Base-by-base conservation (phyloP, 2,888 invertebrate species). In the Andrena dorsata region DNA sequence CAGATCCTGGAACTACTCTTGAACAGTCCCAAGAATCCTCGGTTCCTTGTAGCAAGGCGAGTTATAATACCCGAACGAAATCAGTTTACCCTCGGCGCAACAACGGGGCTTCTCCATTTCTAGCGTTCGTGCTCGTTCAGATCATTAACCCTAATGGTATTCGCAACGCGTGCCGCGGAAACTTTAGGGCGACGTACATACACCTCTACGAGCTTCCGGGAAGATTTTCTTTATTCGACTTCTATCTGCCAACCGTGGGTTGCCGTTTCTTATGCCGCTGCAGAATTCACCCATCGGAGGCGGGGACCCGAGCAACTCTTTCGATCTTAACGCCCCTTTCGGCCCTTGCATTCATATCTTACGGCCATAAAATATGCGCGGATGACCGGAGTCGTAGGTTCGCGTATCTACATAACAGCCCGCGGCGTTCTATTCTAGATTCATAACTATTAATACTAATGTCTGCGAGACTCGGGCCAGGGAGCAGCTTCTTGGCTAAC, bases 401-500 rank as follows among this genome's bases (percentile, higher is more conserved):
- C 84, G 87, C 88, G 79, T 89, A 88, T 86, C 88, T 81, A 80
- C 86, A 86, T 88, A 84, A 88, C 82, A 83, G 75, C 76, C 78
- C 69, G 86, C 82, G 72, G 79, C 76, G 89, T 92, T 93, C 93
- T 93, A 93, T 93, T 93, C 93, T 93, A 90, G 92, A 93, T 91
- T 90, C 92, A 91, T 90, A 90, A 92, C 93, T 93, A 93, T 93
- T 93, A 93, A 93, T 93, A 93, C 92, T 90, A 90, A 90, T 90
- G 90, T 90, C 89, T 88, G 89, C 87, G 87, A 76, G 72, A 35
- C 49, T 76, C 86, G 86, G 88, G 90, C 90, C 89, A 89, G 90
- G 89, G 16, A 90, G 87, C 88, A 83, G 88, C 85, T 85, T 91
- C 88, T 91, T 89, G 89, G 88, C 90, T 85, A 82, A 86, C 87